Evolutionary conservation across 2,797 vertebrate species (phyloP).

Genomic region (Sebastes melanostomus): DNA sequence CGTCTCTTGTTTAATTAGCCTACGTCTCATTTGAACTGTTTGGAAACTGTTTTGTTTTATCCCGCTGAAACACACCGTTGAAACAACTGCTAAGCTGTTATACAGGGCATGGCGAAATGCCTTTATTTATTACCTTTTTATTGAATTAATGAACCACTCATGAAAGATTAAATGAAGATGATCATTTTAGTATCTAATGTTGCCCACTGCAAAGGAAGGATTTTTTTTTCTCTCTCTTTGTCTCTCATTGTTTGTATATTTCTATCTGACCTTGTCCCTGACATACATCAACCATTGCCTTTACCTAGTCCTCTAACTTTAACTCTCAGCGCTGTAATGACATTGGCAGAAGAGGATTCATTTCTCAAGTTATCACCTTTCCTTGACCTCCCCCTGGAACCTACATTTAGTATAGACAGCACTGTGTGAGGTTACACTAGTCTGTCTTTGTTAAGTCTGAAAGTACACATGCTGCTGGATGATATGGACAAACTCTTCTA

Average conservation of each 20-base stretch:
- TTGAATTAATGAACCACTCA: not conserved
- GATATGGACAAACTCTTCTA: accelerated
- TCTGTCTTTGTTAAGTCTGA: not conserved
- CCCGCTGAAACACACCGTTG: conserved; percentile 10
- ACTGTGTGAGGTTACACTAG: not conserved
- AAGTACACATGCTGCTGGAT: not conserved
- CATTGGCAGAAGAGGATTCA: conserved; percentile 20
- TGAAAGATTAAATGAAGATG: not conserved
- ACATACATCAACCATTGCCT: conserved; percentile 19
- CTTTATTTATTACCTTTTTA: not conserved
- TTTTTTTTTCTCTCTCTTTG: not conserved
- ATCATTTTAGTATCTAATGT: not conserved
- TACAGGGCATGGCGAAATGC: not conserved
- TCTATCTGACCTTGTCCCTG: conserved; percentile 11
- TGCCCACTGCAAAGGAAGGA: not conserved
- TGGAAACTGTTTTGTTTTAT: conserved; percentile 25
- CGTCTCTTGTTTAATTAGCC: conserved; percentile 36
- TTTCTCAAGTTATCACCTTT: conserved; percentile 41
- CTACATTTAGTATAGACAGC: conserved; percentile 19
- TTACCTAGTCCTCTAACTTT: conserved; percentile 13
- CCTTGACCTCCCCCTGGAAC: conserved; percentile 26
- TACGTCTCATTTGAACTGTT: conserved; percentile 30
- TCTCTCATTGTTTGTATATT: not conserved
- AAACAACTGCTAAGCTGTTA: not conserved
- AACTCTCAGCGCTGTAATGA: conserved; percentile 3